These are phyloP conservation scores for Teleogryllus oceanicus DNA, from an alignment of 2,888 invertebrate species.

Conservation along the genomic window DNA sequence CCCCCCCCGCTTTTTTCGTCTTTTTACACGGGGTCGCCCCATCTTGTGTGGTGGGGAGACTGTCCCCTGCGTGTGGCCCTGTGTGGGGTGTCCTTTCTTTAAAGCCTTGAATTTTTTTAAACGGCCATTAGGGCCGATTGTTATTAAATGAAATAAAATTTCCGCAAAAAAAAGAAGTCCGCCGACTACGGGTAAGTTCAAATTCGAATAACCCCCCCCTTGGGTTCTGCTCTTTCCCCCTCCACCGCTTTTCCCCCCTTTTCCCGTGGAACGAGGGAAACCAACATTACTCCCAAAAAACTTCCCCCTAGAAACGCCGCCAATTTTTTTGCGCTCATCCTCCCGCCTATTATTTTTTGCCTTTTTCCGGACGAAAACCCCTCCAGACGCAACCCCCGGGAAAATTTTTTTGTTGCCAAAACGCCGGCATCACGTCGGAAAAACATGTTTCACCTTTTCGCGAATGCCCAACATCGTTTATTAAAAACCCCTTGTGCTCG, in stretches of 20 bases:
- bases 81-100: background rate
- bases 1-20: too few species aligned
- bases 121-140: background rate
- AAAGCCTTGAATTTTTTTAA: background rate
- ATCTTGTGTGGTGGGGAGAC: too few species aligned
- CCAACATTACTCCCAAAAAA: background rate
- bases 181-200: background rate
- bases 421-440: too few species aligned
- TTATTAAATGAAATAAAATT: conserved; percentile 18
- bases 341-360: background rate
- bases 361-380: background rate
- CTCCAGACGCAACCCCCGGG: background rate
- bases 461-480: too few species aligned
- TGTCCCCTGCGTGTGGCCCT: too few species aligned
- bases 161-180: background rate
- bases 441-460: too few species aligned
- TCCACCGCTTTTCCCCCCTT: background rate
- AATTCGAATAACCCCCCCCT: background rate
- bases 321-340: background rate
- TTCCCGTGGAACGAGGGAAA: background rate
- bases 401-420: background rate
- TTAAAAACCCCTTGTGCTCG: too few species aligned
- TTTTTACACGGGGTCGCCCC: too few species aligned
- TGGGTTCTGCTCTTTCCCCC: too few species aligned
- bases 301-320: background rate